These are phyloP conservation scores for Hydrozoanthus tunicans DNA, from an alignment of 64 coral and sea anemone species.

Conservation along the genomic window DNA sequence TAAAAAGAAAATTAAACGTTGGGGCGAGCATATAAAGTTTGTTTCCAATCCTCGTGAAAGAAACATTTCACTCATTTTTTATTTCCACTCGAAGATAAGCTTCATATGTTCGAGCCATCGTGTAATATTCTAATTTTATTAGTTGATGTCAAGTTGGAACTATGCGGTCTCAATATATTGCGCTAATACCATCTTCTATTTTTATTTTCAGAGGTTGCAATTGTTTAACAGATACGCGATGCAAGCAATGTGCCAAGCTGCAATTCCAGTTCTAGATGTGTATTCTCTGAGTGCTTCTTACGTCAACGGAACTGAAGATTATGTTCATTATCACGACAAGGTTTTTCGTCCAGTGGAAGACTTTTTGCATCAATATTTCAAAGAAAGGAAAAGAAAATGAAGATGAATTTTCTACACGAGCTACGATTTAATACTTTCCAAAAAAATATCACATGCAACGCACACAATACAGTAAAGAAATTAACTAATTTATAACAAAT, in stretches of 20 bases:
- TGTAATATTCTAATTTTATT: too few species aligned
- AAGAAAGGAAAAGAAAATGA: slow-evolving; percentile 16
- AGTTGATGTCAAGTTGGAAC: too few species aligned
- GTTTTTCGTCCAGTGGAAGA: slow-evolving; percentile 73
- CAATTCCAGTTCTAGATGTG: slow-evolving; percentile 72
- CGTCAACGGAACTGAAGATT: slow-evolving; percentile 74
- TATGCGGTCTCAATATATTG: too few species aligned
- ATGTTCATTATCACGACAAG: slow-evolving; percentile 67
- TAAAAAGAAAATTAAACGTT: too few species aligned
- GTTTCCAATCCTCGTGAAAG: too few species aligned
- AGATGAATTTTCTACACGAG: not conserved
- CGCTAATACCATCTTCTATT: not conserved
- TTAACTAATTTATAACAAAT: too few species aligned
- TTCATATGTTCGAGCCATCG: too few species aligned
- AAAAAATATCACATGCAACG: not conserved
- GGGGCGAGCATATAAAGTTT: too few species aligned
- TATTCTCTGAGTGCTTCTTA: slow-evolving; percentile 68
- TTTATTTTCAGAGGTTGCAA: slow-evolving; percentile 61
- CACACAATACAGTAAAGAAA: not conserved
- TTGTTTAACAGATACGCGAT: slow-evolving; percentile 85
- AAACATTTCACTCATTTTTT: too few species aligned
- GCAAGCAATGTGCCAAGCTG: slow-evolving; percentile 84
- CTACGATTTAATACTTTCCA: too few species aligned
- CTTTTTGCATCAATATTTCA: slow-evolving; percentile 61
- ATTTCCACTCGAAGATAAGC: too few species aligned